Evolutionary conservation across 2,113 vertebrate species (phyloP).

Genomic region (Balaenoptera acutorostrata): DNA sequence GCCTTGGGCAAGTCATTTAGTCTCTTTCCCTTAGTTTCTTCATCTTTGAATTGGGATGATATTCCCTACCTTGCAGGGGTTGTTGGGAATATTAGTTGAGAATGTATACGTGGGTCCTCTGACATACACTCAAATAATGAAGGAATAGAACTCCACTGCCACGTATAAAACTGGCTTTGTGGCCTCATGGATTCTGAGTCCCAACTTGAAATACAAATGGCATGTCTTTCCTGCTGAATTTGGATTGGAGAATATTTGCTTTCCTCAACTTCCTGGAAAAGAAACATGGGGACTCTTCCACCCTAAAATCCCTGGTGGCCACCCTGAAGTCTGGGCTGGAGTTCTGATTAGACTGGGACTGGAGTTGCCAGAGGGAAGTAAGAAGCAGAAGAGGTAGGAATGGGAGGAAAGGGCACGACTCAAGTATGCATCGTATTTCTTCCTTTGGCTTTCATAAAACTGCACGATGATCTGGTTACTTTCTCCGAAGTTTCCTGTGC

Average conservation of each 20-base stretch:
- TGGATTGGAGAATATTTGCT: neutral
- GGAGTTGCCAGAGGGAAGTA: neutral
- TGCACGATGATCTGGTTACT: neutral
- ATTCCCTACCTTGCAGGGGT: neutral
- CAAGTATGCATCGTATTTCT: neutral
- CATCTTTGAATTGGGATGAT: slow-evolving; percentile 1
- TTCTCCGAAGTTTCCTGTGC: neutral
- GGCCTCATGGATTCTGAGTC: slow-evolving; percentile 1
- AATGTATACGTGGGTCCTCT: neutral
- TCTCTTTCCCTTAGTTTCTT: slow-evolving; percentile 1
- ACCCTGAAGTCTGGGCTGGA: neutral
- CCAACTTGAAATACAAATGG: neutral
- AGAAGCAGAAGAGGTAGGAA: neutral
- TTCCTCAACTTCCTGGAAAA: neutral
- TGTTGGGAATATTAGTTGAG: neutral
- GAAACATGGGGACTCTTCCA: neutral
- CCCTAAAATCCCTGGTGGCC: neutral
- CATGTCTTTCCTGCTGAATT: neutral
- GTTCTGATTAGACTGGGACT: neutral
- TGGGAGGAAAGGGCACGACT: neutral
- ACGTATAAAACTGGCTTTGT: neutral
- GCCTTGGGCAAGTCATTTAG: neutral
- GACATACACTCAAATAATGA: neutral
- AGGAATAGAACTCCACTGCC: neutral
- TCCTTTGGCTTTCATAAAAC: neutral